Evolutionary conservation across 1,140 invertebrate genomes (phyloP).

Genomic region (Acromyrmex echinatior): DNA sequence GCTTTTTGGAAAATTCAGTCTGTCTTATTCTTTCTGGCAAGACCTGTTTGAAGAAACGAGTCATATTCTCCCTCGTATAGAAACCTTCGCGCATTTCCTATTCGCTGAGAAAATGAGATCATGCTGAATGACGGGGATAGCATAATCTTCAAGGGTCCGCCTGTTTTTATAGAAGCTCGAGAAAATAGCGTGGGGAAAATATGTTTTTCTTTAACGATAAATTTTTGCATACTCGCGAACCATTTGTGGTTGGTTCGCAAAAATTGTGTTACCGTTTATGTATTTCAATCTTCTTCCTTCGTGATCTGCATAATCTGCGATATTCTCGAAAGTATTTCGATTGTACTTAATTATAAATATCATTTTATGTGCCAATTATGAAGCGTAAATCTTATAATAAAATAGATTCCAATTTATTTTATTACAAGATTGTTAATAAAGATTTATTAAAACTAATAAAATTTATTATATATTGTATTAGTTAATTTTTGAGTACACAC

Average conservation of each 20-base stretch:
- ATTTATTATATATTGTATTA: not conserved
- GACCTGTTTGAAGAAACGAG: constrained; percentile 31
- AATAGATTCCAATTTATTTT: not conserved
- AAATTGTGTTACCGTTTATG: constrained; percentile 9
- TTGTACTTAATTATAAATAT: not conserved
- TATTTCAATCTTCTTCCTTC: constrained; percentile 8
- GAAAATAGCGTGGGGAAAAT: constrained; percentile 20
- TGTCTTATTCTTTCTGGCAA: constrained; percentile 21
- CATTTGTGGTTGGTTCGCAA: not conserved
- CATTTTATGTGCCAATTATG: not conserved
- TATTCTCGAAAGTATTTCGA: not conserved
- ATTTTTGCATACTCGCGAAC: constrained; percentile 20
- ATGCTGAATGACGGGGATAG: constrained; percentile 45
- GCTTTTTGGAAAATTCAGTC: constrained; percentile 32
- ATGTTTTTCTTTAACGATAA: constrained; percentile 67
- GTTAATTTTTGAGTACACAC: not conserved
- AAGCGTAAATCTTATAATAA: not conserved
- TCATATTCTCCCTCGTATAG: constrained; percentile 1
- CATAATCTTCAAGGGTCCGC: constrained; percentile 58
- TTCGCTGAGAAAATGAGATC: constrained; percentile 67
- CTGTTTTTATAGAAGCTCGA: not conserved
- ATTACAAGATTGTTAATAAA: not conserved
- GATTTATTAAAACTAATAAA: not conserved
- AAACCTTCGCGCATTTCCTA: constrained; percentile 42
- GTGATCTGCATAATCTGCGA: not conserved